Evolutionary conservation across 2,888 invertebrate species (phyloP).

Genomic region (Crematogaster levior): DNA sequence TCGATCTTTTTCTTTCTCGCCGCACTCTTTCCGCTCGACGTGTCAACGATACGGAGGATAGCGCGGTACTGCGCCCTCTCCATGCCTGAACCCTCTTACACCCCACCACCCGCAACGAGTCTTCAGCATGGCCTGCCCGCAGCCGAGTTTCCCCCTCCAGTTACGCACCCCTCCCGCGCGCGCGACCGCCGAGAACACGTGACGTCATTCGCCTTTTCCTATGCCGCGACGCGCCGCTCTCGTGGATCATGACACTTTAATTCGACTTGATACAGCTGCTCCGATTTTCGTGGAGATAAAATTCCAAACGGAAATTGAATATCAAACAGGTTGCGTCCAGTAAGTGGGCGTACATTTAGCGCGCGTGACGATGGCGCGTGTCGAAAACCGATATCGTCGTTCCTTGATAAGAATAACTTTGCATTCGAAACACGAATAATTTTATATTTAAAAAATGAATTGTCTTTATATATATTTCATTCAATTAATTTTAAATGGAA

Average conservation of each 20-base stretch:
- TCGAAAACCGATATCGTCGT: not conserved
- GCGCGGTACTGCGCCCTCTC: conserved; percentile 83
- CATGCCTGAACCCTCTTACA: conserved; percentile 77
- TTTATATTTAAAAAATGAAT: not conserved
- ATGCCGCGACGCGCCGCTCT: conserved; percentile 30
- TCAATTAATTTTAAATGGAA: not conserved
- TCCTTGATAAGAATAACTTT: not conserved
- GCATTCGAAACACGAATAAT: not conserved
- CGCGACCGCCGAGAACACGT: conserved; percentile 59
- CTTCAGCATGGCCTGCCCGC: conserved; percentile 69
- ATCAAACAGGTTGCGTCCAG: conserved; percentile 14
- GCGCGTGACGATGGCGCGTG: conserved; percentile 23
- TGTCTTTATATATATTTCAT: not conserved
- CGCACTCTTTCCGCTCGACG: conserved; percentile 75
- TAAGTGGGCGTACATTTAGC: conserved; percentile 9
- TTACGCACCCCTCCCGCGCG: conserved; percentile 29
- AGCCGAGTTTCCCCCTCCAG: conserved; percentile 63
- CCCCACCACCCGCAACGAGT: conserved; percentile 76
- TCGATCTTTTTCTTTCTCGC: conserved; percentile 20
- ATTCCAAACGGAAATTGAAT: conserved; percentile 41
- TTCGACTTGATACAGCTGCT: conserved; percentile 33
- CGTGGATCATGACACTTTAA: conserved; percentile 34
- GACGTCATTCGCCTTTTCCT: conserved; percentile 66
- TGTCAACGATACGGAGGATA: conserved; percentile 82
- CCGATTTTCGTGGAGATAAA: conserved; percentile 34